phyloP scores from a whole-genome alignment of 2,797 vertebrate genomes.

The Sebastes miniatus region DNA sequence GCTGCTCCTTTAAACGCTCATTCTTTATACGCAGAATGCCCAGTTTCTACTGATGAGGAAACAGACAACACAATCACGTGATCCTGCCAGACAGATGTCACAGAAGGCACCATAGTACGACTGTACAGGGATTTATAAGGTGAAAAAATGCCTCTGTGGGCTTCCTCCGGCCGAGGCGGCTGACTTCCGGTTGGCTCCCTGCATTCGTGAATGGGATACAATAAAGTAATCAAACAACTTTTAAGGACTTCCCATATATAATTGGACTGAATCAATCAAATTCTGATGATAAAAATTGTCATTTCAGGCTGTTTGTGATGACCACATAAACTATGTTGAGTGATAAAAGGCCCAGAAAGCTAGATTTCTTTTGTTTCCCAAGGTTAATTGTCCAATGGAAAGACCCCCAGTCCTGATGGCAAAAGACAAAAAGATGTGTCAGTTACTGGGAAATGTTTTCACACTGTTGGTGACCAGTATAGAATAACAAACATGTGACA shows the following conservation, averaged over 20 bases:
- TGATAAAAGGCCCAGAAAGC: neutral
- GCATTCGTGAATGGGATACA: neutral
- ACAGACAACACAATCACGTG: neutral
- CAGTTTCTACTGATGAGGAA: conserved; percentile 8
- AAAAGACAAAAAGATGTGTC: conserved; percentile 18
- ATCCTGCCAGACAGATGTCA: neutral
- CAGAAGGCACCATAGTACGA: neutral
- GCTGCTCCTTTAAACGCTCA: neutral
- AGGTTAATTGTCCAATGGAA: neutral
- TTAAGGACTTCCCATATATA: neutral
- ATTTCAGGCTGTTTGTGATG: neutral
- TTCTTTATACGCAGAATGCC: neutral
- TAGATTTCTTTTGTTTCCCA: neutral
- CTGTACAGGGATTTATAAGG: neutral
- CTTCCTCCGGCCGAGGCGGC: neutral
- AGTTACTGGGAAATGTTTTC: conserved; percentile 24
- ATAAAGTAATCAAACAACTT: neutral
- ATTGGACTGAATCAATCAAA: neutral
- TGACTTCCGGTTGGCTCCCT: neutral
- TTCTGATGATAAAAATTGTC: neutral
- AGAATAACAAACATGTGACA: conserved; percentile 45
- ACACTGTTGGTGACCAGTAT: conserved; percentile 18
- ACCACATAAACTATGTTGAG: neutral
- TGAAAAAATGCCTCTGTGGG: neutral
- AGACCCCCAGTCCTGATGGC: neutral